phyloP scores from a whole-genome alignment of 1,140 invertebrate species.

The Phocides pigmalion region DNA sequence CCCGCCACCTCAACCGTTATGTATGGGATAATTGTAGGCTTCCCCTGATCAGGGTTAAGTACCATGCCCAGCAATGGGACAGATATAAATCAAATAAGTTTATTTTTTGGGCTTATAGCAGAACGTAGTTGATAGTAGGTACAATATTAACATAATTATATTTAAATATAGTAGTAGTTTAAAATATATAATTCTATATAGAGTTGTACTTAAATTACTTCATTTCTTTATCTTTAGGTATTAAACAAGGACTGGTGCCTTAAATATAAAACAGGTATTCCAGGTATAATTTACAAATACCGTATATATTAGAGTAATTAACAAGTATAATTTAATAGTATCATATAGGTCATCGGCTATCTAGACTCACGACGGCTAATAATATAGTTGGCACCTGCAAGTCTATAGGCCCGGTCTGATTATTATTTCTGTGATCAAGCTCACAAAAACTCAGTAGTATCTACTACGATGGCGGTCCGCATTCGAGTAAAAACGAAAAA shows the following conservation, averaged over 20 bases:
- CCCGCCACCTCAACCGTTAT: too few species aligned
- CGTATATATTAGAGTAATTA: conserved; percentile 19
- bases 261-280: neutral
- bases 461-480: conserved; percentile 20
- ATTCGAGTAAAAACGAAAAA: conserved; percentile 34
- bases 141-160: too few species aligned
- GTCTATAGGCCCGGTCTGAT: conserved; percentile 1
- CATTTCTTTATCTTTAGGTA: too few species aligned
- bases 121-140: too few species aligned
- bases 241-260: neutral
- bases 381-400: conserved; percentile 16
- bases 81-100: too few species aligned
- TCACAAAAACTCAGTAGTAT: conserved; percentile 11
- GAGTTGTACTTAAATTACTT: too few species aligned
- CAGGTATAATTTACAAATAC: conserved; percentile 1
- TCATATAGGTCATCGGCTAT: conserved; percentile 12
- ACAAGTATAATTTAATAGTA: conserved; percentile 18
- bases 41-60: too few species aligned
- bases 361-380: conserved; percentile 10
- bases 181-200: too few species aligned
- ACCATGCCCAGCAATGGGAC: too few species aligned
- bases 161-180: too few species aligned
- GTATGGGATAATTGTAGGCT: too few species aligned
- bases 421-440: conserved; percentile 12
- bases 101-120: too few species aligned